A percentile compares a stretch with the other conserved stretches of the same genome.
phyloP scores from a whole-genome alignment of 2,888 invertebrate species.

The Ichneumoninae sp. region DNA sequence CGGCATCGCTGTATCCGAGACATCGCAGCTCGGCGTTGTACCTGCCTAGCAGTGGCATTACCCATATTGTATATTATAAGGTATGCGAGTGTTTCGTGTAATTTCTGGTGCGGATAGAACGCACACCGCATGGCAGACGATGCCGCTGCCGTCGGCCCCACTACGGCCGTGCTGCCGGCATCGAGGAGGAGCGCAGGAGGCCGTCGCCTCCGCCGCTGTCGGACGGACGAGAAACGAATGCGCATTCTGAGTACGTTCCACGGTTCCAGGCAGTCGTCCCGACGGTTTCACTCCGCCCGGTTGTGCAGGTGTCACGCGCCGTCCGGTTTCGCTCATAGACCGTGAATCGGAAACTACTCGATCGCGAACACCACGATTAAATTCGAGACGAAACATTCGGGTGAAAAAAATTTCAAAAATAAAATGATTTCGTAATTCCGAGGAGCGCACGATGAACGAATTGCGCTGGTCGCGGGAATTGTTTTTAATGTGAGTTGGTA shows the following conservation, averaged over 20 bases:
- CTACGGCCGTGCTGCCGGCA: constrained; percentile 56
- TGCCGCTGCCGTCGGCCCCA: constrained; percentile 71
- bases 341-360: constrained; percentile 9
- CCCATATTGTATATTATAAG: constrained; percentile 1
- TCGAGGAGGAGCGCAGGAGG: constrained; percentile 57
- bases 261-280: constrained; percentile 75
- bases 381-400: background rate
- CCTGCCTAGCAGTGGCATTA: background rate
- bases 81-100: constrained; percentile 8
- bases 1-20: constrained; percentile 1
- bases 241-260: constrained; percentile 75
- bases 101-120: constrained; percentile 41
- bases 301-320: constrained; percentile 64
- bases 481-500: constrained; percentile 38
- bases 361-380: constrained; percentile 22
- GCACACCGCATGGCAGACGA: constrained; percentile 71
- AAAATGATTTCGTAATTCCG: background rate
- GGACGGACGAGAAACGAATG: constrained; percentile 72
- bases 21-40: background rate
- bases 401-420: background rate
- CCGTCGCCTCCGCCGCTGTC: constrained; percentile 67
- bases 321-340: background rate
- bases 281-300: constrained; percentile 74
- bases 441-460: constrained; percentile 40
- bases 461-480: background rate